phyloP scores from a whole-genome alignment of 2,113 vertebrate species.

The Larimichthys crocea region DNA sequence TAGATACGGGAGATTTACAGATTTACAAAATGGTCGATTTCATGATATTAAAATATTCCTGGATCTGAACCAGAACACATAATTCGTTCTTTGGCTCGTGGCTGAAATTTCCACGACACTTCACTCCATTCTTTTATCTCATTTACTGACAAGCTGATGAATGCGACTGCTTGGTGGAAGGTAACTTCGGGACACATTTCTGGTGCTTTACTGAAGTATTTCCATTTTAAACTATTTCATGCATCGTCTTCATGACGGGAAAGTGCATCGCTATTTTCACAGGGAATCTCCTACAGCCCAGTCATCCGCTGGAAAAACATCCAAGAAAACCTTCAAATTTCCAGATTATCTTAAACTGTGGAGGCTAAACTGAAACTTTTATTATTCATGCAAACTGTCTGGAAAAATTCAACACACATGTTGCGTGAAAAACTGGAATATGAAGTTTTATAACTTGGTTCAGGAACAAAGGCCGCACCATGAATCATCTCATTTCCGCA shows the following conservation, averaged over 20 bases:
- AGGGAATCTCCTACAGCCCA: not conserved
- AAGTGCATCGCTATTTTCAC: not conserved
- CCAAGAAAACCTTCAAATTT: no score
- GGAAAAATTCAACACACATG: no score
- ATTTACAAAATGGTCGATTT: not conserved
- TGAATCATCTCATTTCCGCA: no score
- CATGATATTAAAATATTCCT: not conserved
- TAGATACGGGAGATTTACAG: not conserved
- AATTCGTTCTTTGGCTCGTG: not conserved
- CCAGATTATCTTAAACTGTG: no score
- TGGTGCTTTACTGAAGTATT: not conserved
- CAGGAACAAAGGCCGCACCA: no score
- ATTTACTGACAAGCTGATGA: not conserved
- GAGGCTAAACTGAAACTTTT: no score
- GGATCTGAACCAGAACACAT: conserved; percentile 9
- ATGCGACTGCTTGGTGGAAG: no score
- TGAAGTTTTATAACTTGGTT: no score
- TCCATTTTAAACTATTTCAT: not conserved
- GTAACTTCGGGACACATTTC: not conserved
- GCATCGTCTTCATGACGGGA: not conserved
- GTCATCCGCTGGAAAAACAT: no score
- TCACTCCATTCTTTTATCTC: not conserved
- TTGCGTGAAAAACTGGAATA: no score
- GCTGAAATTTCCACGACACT: not conserved
- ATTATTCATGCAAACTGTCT: no score